Evolutionary conservation across 2,113 vertebrate species (phyloP), one percentile per base, ranked within the genome.

Genomic region (Poecile atricapillus): DNA sequence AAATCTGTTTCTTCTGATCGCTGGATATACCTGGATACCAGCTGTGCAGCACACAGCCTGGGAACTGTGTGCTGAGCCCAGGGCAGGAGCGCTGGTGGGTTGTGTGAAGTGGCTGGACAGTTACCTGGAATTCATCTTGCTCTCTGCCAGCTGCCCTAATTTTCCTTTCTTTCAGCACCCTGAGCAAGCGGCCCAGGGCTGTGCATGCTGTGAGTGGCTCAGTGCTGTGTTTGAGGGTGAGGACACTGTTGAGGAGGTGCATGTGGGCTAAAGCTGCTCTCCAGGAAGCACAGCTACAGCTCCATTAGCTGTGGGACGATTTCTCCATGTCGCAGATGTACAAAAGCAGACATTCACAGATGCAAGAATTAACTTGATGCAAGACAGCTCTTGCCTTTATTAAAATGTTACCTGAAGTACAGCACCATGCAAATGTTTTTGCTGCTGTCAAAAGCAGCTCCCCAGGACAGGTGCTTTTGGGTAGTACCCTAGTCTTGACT

Each of bases 301-400:
- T 65, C 18, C 22, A 0, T 65, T 49, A 25, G 27, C 28, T 53
- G 5, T 53, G 43, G n/a, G 28, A 10, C 22, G n/a, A 22, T 80
- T 76, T 67, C 25, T 63, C 7, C 5, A 0, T 37, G 21, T 41
- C 0, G 0, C 52, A 62, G 56, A 14, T 64, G 43, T 71, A 31
- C 10, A 62, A 39, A 89, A 58, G 3, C 14, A 14, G 8, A 30
- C n/a, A 49, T 44, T 56, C 21, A 58, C 15, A 52, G 13, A 47
- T 13, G 11, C 5, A 31, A 33, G 63, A 63, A 62, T 47, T 82
- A 47, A 46, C 2, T n/a, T 49, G 11, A 41, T 63, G 49, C 20
- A 46, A 64, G 44, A 31, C 44, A n/a, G n/a, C 31, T 63, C 68
- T 67, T 59, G 33, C 41, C 22, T 14, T 25, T 25, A n/a, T 4